Evolutionary conservation across 2,888 invertebrate genomes (phyloP), one percentile per base, ranked within the genome.

Genomic region (Cynaeus angustus): DNA sequence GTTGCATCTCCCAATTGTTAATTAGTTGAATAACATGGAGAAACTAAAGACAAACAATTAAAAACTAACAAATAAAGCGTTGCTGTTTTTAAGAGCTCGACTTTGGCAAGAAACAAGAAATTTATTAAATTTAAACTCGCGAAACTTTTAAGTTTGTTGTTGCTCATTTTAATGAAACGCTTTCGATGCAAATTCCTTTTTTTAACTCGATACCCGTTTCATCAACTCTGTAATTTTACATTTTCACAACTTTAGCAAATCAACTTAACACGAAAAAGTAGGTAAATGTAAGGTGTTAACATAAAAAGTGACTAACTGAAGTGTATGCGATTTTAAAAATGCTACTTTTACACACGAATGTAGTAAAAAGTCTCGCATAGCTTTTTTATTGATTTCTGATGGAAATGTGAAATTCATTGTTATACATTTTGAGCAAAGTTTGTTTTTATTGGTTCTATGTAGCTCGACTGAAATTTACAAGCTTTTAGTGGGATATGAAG

Each of bases 391-490:
- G 59, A 59, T 59, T 59, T 59, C 59, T 45, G 33, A 59, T 59
- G 46, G 45, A 45, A 46, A 59, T 59, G 59, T n/a, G 59, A 59
- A 45, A 59, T 59, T 59, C 59, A 59, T 59, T 59, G 59, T 59
- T 45, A 59, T 59, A 59, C 59, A 59, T 59, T 59, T 46, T 59
- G 45, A 46, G 43, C 59, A 59, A 59, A 59, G 45, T 59, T 33
- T 28, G 59, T 30, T 59, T 59, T 46, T 59, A 59, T 59, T 59
- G 59, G 59, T 58, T 58, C 46, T 1, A 21, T 21, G 21, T 45
- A 45, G 59, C 26, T 61, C 48, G 50, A 37, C 48, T 12, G 21
- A 38, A 61, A 61, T 61, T 61, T 61, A 61, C 61, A 61, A 61
- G 61, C 61, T 61, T 50, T 61, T 61, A 61, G 48, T 30, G 14